Base-by-base conservation (phyloP, 2,113 vertebrate genomes). In the Limanda limanda region DNA sequence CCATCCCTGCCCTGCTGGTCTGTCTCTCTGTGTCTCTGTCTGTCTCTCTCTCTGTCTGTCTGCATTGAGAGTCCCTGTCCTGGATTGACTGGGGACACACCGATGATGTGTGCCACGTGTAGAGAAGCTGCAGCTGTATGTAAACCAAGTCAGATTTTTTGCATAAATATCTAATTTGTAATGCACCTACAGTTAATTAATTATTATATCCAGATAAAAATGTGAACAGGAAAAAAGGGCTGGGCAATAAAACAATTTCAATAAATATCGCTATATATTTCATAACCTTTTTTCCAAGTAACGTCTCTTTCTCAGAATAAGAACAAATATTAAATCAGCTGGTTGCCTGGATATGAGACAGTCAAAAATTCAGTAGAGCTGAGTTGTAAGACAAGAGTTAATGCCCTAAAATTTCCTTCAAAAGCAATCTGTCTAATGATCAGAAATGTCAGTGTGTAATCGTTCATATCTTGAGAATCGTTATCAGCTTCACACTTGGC, bases 11-110 rank as follows among this genome's bases (percentile, higher is more conserved):
- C 68, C 71, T 51, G 56, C 23, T 37, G 15, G 59, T 69, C 69
- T 76, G 3, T 69, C 21, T 31, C 6, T 31, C 31, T 76, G 14
- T 54, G 73, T 10, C 25, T 25, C 24, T 57, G 5, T 15, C 24
- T 2, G 25, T 4, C 25, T 27, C 3, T 54, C 76, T 10, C 35
- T 25, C 5, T 57, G 14, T 15, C 24, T 2, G 56, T 57, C 65
- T 88, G 77, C 68, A 70, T 57, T 52, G 55, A 58, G 55, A 66
- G 48, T 52, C 27, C 5, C 79, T 68, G 76, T 47, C 69, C 71
- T 51, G 74, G 71, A 78, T 3, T 68, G 78, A 86, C n/a, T 60
- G 23, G 54, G 66, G 60, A 59, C 69, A 48, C 13, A 35, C 13
- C 25, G 62, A 76, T 11, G 45, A 65, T n/a, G 56, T 17, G 37